phyloP scores from a whole-genome alignment of 23 tunicate genomes.

The Halocynthia aurantium region DNA sequence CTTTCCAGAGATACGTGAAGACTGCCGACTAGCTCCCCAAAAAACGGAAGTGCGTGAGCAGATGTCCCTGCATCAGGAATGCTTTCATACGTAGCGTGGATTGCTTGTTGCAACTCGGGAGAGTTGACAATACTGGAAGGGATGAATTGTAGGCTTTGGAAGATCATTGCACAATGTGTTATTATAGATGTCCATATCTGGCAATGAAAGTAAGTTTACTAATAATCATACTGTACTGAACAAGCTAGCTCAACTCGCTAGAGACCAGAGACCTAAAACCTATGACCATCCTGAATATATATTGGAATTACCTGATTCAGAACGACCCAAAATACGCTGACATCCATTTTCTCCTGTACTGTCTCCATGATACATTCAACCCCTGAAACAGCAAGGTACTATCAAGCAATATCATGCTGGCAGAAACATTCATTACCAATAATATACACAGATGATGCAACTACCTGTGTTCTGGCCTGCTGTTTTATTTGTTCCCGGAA shows the following conservation, averaged over 20 bases:
- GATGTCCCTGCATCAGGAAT: background rate
- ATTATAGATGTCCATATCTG: slow-evolving; percentile 9
- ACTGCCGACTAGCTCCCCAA: background rate
- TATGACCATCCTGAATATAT: background rate
- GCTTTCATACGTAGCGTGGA: background rate
- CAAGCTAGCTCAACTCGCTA: too few species aligned
- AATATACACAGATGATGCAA: too few species aligned
- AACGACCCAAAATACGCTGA: background rate
- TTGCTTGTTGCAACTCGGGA: background rate
- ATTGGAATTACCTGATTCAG: background rate
- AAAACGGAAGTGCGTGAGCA: slow-evolving; percentile 6
- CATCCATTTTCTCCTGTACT: background rate
- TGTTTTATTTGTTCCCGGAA: too few species aligned
- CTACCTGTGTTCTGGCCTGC: too few species aligned
- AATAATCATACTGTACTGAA: too few species aligned
- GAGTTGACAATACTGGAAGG: background rate
- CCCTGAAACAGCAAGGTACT: too few species aligned
- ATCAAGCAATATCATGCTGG: too few species aligned
- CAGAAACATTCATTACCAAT: too few species aligned
- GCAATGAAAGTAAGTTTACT: too few species aligned
- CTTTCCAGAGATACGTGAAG: background rate
- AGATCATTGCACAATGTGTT: slow-evolving; percentile 6
- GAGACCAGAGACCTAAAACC: background rate
- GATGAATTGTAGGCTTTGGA: background rate
- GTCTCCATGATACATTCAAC: background rate